These are phyloP conservation scores for Rhinolophus ferrumequinum DNA, from an alignment of 2,113 vertebrate genomes.

Conservation along the genomic window DNA sequence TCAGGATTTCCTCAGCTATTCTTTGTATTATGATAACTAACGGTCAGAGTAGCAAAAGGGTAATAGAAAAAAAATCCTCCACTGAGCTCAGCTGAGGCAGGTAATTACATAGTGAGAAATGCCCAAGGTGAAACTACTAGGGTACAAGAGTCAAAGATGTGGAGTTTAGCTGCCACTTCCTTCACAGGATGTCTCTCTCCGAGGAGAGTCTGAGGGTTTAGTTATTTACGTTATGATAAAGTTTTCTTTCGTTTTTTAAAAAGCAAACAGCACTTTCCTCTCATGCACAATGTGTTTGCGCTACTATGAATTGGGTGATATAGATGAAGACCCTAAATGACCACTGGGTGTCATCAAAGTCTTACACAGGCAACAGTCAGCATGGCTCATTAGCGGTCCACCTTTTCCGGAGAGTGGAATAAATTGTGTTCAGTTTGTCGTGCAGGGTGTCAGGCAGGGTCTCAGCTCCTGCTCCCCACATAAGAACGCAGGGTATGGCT, in stretches of 20 bases:
- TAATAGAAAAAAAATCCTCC: neutral
- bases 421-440: neutral
- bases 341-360: neutral
- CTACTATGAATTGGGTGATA: neutral
- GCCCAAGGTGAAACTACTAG: neutral
- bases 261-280: neutral
- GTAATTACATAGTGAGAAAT: neutral
- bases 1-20: neutral
- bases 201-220: neutral
- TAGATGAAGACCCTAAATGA: conserved; percentile 4
- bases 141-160: neutral
- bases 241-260: neutral
- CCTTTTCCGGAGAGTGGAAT: neutral
- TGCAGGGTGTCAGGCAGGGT: too few species aligned
- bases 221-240: neutral
- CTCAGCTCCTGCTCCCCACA: too few species aligned
- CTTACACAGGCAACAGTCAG: neutral
- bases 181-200: neutral
- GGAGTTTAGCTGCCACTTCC: neutral
- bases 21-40: neutral
- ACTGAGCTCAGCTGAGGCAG: neutral
- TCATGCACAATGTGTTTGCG: neutral
- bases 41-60: neutral
- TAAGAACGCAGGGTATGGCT: too few species aligned
- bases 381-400: neutral